Percentiles rank a stretch among this genome's conserved stretches.
Evolutionary conservation across 2,797 vertebrate species (phyloP).

Genomic region (Apodemus agrarius): DNA sequence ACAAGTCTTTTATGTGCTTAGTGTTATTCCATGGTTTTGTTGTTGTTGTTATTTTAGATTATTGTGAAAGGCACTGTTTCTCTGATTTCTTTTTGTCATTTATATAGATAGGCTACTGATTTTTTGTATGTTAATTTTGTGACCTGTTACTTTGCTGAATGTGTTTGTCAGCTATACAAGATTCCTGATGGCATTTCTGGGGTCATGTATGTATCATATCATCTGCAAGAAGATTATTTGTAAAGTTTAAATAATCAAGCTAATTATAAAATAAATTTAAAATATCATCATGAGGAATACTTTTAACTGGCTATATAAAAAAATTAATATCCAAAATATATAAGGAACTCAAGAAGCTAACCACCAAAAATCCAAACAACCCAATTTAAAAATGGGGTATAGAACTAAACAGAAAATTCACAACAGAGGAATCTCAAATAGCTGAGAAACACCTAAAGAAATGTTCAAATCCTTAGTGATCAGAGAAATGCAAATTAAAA

Average conservation of each 20-base stretch:
- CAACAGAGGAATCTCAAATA: no score
- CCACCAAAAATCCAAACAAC: no score
- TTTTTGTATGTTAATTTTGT: neutral
- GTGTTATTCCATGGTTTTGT: neutral
- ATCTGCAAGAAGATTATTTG: neutral
- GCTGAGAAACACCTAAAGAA: no score
- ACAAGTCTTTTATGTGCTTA: neutral
- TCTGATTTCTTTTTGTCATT: neutral
- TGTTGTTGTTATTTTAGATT: neutral
- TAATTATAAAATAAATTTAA: conserved; percentile 37
- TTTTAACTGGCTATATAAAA: conserved; percentile 37
- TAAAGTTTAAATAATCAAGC: neutral
- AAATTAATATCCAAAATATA: neutral
- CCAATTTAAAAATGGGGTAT: no score
- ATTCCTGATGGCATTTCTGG: neutral
- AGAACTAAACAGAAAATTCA: no score
- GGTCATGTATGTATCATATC: neutral
- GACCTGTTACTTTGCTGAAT: neutral
- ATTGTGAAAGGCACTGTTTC: neutral
- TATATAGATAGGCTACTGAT: neutral
- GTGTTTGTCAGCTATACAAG: neutral
- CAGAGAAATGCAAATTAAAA: no score
- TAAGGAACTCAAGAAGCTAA: no score
- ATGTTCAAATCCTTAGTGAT: no score
- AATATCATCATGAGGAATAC: neutral